These are phyloP conservation scores for Penaeus monodon DNA, from an alignment of 2,888 invertebrate genomes.

Conservation along the genomic window DNA sequence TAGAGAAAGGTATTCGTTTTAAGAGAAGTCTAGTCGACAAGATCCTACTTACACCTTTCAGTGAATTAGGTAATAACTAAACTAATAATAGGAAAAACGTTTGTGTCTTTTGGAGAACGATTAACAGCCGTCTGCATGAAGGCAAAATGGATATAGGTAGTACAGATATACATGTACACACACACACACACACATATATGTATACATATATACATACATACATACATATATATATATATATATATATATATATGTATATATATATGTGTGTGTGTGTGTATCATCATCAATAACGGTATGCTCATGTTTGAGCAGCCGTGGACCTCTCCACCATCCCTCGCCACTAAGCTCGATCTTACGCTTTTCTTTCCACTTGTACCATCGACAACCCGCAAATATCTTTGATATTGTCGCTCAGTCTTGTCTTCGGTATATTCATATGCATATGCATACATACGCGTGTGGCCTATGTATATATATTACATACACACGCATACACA, in stretches of 20 bases:
- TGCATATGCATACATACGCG: background rate
- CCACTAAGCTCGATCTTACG: no score
- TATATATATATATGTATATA: background rate
- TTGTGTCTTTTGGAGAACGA: no score
- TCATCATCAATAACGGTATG: no score
- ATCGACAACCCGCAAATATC: no score
- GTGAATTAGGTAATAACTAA: background rate
- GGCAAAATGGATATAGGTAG: no score
- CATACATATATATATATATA: background rate
- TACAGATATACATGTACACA: background rate
- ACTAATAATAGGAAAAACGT: no score
- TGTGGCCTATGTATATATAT: background rate
- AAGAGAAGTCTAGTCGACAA: background rate
- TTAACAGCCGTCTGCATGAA: no score
- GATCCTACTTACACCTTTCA: background rate
- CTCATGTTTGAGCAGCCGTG: no score
- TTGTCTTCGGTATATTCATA: background rate
- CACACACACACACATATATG: slow-evolving; percentile 19
- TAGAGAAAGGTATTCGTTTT: background rate
- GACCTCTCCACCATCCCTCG: no score
- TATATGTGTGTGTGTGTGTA: slow-evolving; percentile 14
- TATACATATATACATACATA: slow-evolving; percentile 22
- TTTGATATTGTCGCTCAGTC: no score
- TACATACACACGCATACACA: background rate
- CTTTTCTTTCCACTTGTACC: no score